A percentile compares a stretch with the other conserved stretches of the same genome.
Evolutionary conservation across 2,113 vertebrate genomes (phyloP).

Genomic region (Tachysurus vachellii): DNA sequence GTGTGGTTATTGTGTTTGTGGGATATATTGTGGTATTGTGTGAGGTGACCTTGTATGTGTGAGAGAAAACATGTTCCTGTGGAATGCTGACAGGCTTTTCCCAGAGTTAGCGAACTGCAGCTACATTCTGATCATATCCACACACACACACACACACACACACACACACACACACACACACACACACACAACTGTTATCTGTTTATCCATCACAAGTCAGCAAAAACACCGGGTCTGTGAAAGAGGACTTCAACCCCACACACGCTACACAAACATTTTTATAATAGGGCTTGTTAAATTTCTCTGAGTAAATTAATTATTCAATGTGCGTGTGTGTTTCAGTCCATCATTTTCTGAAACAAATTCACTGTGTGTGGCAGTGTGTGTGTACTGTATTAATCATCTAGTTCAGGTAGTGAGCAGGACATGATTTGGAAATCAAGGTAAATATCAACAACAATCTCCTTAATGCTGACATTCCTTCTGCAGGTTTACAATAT

Average conservation of each 20-base stretch:
- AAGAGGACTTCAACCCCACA: slow-evolving; percentile 10
- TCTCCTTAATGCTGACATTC: too few species aligned
- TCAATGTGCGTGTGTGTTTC: not conserved
- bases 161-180: not conserved
- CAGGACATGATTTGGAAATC: too few species aligned
- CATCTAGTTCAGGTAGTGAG: too few species aligned
- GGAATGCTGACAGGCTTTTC: slow-evolving; percentile 27
- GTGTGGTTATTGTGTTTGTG: too few species aligned
- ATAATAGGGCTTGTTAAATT: not conserved
- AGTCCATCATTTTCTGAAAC: not conserved
- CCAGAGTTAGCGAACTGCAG: slow-evolving; percentile 20
- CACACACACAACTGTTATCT: not conserved
- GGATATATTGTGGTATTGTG: too few species aligned
- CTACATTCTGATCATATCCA: slow-evolving; percentile 29
- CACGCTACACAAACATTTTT: not conserved
- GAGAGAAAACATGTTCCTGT: not conserved
- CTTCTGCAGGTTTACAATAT: not conserved
- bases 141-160: slow-evolving; percentile 1
- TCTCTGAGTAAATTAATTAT: not conserved
- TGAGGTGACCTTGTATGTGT: too few species aligned
- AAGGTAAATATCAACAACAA: not conserved
- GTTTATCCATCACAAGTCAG: slow-evolving; percentile 2
- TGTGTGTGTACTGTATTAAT: not conserved
- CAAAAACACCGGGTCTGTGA: not conserved
- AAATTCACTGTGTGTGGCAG: too few species aligned